phyloP scores from a whole-genome alignment of 2,888 invertebrate species.

The Hedychridium roseum region DNA sequence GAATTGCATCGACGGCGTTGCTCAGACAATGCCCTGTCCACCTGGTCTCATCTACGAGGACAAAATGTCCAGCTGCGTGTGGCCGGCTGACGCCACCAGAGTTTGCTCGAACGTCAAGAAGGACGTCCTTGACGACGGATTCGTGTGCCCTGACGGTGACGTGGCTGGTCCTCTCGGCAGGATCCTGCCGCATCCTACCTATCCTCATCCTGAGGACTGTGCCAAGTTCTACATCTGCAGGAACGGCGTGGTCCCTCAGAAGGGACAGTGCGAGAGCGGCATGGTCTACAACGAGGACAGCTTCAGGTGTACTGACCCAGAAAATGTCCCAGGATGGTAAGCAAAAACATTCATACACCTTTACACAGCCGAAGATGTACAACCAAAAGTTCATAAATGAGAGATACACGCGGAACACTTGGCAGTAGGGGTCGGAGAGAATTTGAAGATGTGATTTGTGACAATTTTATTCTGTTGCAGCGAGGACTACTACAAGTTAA shows the following conservation, averaged over 20 bases:
- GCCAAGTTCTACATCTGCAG: conserved; percentile 85
- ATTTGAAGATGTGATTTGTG: too few relatives aligned
- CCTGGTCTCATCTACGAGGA: conserved; percentile 82
- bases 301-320: conserved; percentile 79
- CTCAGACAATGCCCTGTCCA: conserved; percentile 73
- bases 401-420: too few relatives aligned
- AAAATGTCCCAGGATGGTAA: conserved; percentile 82
- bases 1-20: conserved; percentile 79
- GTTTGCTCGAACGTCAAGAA: conserved; percentile 67
- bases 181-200: conserved; percentile 78
- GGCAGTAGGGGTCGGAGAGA: too few relatives aligned
- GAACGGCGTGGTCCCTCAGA: conserved; percentile 78
- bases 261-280: conserved; percentile 76
- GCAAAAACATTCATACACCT: conserved; percentile 35
- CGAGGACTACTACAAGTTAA: conserved; percentile 74
- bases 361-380: background rate
- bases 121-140: conserved; percentile 78
- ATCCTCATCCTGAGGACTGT: conserved; percentile 81
- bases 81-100: conserved; percentile 72
- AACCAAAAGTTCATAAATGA: background rate
- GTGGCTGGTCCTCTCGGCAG: conserved; percentile 74
- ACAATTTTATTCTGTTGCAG: conserved; percentile 64
- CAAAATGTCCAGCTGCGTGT: conserved; percentile 76
- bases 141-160: conserved; percentile 77
- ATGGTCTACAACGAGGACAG: conserved; percentile 82